Percentiles rank a stretch among this genome's conserved stretches.
Conservation (phyloP, 2,888 invertebrate species). For the Clanis bilineata region DNA sequence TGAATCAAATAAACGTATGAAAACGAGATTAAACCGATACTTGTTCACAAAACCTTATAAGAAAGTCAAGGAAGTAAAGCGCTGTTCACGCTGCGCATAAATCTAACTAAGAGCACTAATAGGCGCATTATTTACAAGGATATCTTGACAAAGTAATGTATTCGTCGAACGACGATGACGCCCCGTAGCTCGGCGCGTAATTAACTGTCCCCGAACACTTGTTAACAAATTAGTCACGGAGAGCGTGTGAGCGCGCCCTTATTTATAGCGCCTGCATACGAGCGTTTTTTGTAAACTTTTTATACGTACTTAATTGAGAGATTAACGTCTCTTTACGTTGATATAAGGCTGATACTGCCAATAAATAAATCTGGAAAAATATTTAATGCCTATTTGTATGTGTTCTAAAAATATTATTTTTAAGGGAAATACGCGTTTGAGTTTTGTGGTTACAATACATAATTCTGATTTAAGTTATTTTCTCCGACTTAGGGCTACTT, state of each 20-base stretch:
- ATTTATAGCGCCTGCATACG: slow-evolving; percentile 45
- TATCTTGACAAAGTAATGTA: slow-evolving; percentile 62
- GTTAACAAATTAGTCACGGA: slow-evolving; percentile 75
- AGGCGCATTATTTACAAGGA: slow-evolving; percentile 56
- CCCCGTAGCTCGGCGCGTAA: slow-evolving; percentile 67
- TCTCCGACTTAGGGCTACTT: too few species aligned
- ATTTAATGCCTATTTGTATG: too few species aligned
- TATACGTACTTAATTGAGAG: neutral
- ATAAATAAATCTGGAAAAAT: neutral
- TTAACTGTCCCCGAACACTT: slow-evolving; percentile 72
- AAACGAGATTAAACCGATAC: too few species aligned
- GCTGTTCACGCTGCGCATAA: slow-evolving; percentile 39
- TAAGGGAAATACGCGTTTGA: too few species aligned
- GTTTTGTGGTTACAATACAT: too few species aligned
- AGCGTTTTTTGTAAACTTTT: neutral
- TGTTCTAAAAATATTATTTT: too few species aligned
- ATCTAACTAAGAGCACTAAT: slow-evolving; percentile 59
- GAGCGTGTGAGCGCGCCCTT: slow-evolving; percentile 60
- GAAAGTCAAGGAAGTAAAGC: slow-evolving; percentile 18
- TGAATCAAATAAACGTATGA: too few species aligned
- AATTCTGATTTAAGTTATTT: too few species aligned
- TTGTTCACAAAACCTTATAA: too few species aligned
- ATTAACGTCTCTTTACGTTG: slow-evolving; percentile 18
- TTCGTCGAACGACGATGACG: slow-evolving; percentile 63
- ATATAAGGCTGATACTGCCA: neutral